Base-by-base conservation (phyloP, 2,113 vertebrate genomes). In the Pantherophis guttatus region DNA sequence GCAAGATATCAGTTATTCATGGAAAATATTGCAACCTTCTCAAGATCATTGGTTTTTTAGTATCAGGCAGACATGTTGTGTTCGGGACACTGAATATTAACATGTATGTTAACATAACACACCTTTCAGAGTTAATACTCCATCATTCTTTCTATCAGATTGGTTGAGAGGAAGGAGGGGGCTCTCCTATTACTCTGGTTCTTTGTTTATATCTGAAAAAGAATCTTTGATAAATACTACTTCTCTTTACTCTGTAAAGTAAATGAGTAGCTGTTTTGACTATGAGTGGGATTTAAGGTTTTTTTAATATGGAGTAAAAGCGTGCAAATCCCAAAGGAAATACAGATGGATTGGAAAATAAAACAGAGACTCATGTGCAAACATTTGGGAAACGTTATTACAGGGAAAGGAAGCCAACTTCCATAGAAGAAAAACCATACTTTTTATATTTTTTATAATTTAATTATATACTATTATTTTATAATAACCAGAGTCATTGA, bases 191-290 rank as follows among this genome's bases (percentile, higher is more conserved):
- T n/a, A 44, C 39, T 5, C 53, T 2, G 54, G 24, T 55, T 44
- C 23, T 81, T 29, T 59, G 52, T 44, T 12, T 53, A 52, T 33
- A 54, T 62, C 89, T 53, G 19, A 21, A 15, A 33, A 52, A 55
- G 75, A 24, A 85, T 48, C 0, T 0, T 57, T 39, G 13, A 29
- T 81, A 59, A 39, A 85, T 52, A 0, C 0, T n/a, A 55, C 0
- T 0, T 0, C 0, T 94, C 70, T 94, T 7, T 50, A 50, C 48
- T 39, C 81, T 26, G 44, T 93, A 94, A 2, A 2, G 88, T 87
- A 12, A 39, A 65, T n/a, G 3, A 44, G 23, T 81, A 57, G 52
- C 23, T 0, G 0, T 5, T 57, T 65, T 95, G 87, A 39, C 86
- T 44, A 9, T 92, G 91, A 90, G 53, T 87, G 88, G 24, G 6